These are phyloP conservation scores for Chondrosia reniformis DNA, from an alignment of 37 sponge, comb jelly and placozoan species.

Conservation along the genomic window DNA sequence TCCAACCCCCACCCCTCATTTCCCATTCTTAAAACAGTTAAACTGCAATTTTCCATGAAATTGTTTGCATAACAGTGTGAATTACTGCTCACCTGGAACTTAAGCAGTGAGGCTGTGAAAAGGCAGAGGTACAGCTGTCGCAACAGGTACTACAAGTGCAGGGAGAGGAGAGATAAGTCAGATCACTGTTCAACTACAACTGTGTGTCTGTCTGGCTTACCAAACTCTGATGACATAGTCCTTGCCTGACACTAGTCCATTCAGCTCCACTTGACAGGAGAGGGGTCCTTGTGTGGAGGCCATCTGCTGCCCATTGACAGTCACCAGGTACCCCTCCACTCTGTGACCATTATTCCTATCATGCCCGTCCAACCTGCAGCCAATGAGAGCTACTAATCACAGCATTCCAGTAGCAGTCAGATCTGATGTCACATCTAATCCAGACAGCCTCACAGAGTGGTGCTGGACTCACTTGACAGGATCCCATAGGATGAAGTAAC, in stretches of 20 bases:
- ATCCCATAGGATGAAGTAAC: slow-evolving; percentile 50
- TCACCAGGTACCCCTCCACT: slow-evolving; percentile 41
- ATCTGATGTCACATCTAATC: background rate
- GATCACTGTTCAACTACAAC: background rate
- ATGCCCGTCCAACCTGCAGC: slow-evolving; percentile 39
- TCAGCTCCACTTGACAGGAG: slow-evolving; percentile 42
- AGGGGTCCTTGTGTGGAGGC: slow-evolving; percentile 18
- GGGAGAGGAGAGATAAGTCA: background rate
- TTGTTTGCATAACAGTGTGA: too few relatives aligned
- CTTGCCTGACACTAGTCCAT: background rate
- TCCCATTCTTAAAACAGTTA: too few relatives aligned
- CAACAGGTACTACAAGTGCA: slow-evolving; percentile 25
- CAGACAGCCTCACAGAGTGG: background rate
- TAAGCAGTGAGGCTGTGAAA: background rate
- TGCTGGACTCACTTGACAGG: slow-evolving; percentile 46
- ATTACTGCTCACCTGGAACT: slow-evolving; percentile 34
- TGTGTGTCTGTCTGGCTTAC: slow-evolving; percentile 3
- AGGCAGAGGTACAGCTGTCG: slow-evolving; percentile 8
- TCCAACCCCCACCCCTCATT: too few relatives aligned
- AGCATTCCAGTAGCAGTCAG: background rate
- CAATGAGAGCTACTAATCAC: background rate
- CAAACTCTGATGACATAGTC: slow-evolving; percentile 44
- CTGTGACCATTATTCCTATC: slow-evolving; percentile 41
- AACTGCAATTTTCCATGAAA: too few relatives aligned
- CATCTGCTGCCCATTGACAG: slow-evolving; percentile 24